phyloP scores from a whole-genome alignment of 2,113 vertebrate genomes.

The Labeo rohita region DNA sequence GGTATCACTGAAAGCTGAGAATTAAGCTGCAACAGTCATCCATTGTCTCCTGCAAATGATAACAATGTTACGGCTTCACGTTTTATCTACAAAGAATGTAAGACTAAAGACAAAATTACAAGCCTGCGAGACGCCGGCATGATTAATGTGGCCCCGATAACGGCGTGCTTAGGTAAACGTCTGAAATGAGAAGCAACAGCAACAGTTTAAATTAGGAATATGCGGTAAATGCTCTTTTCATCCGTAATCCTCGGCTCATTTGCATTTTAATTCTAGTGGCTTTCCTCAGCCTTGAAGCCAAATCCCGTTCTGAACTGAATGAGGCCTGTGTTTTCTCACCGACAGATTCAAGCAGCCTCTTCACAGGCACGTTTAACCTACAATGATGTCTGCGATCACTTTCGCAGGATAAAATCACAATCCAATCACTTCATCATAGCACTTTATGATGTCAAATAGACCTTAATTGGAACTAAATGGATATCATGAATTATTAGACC shows the following conservation, averaged over 20 bases:
- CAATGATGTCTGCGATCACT: not conserved
- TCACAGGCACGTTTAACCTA: not conserved
- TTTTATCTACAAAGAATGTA: not conserved
- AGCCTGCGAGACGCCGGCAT: not conserved
- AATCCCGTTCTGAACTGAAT: slow-evolving; percentile 69
- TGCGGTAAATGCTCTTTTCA: slow-evolving; percentile 70
- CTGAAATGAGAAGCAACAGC: slow-evolving; percentile 65
- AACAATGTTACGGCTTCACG: not conserved
- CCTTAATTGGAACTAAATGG: not conserved
- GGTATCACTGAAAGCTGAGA: not conserved
- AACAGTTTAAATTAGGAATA: slow-evolving; percentile 65
- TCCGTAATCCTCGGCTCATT: slow-evolving; percentile 78
- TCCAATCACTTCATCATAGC: not conserved
- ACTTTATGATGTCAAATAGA: not conserved
- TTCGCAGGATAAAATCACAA: slow-evolving; percentile 1
- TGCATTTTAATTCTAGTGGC: slow-evolving; percentile 78
- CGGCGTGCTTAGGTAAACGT: slow-evolving; percentile 30
- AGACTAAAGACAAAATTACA: not conserved
- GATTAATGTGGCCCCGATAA: not conserved
- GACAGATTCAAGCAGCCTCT: not conserved
- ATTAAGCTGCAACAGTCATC: not conserved
- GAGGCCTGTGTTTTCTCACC: slow-evolving; percentile 59
- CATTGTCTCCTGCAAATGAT: not conserved
- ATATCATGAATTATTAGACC: not conserved
- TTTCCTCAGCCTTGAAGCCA: slow-evolving; percentile 69